Base-by-base conservation (phyloP, 2,888 invertebrate species). In the Tetragonisca angustula region DNA sequence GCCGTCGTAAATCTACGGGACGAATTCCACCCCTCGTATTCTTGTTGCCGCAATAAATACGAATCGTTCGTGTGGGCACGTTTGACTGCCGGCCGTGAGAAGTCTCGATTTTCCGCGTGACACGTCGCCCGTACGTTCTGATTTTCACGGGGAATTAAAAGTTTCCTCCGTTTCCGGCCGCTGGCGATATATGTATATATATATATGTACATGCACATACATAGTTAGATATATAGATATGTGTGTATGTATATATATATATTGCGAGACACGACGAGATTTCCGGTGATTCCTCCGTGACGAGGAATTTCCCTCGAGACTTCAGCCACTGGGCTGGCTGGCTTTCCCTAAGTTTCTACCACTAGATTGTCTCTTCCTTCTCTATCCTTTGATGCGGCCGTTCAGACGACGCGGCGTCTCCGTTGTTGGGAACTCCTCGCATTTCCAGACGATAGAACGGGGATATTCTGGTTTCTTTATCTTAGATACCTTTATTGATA, bases 231-330 rank as follows among this genome's bases (percentile, higher is more conserved):
- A 43, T 43, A 43, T 36, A 36, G 36, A 36, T 36, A 36, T 36
- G 27, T 36, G 6, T 11, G 11, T 43, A 9, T 9, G 9, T 43
- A 43, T 43, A 43, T 1, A 70, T 24, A 61, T 27, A 21, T 21
- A 59, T 27, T 1, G 43, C 43, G 50, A n/a, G 36, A 61, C 83
- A 70, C 64, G 52, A 43, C 65, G 77, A 85, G 85, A 89, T 85
- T 85, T 79, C 81, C 81, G 79, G 80, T 56, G 78, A 75, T 81
- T 85, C 82, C 76, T 86, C 81, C 82, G 84, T 85, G 91, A 88
- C 90, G 86, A 90, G 82, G 87, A 92, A 92, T 92, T 92, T 92
- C 92, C 92, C 92, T 71, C 27, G 92, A 90, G 92, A 90, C 74
- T 64, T 74, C 74, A 54, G 68, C 68, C 43, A 43, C 43, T 43